phyloP scores from a whole-genome alignment of 2,797 vertebrate species.

The Lacerta viridis region DNA sequence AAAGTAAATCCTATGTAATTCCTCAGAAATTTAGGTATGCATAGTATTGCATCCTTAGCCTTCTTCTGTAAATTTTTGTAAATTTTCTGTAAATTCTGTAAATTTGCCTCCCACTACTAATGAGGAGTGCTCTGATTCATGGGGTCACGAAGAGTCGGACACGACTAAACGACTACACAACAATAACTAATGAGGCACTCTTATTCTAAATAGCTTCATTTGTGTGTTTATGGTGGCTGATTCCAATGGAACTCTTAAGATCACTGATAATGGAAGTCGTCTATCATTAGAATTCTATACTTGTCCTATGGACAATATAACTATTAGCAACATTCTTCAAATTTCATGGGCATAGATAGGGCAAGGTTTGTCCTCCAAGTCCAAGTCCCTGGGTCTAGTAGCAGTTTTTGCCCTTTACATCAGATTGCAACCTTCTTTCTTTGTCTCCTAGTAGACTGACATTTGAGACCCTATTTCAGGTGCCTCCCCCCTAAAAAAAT shows the following conservation, averaged over 20 bases:
- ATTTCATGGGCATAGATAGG: background rate
- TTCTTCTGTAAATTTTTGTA: background rate
- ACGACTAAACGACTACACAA: no score
- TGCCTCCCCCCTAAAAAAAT: background rate
- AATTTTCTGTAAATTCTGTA: no score
- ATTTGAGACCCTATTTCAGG: background rate
- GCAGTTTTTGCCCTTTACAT: background rate
- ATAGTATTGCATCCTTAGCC: background rate
- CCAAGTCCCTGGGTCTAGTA: no score
- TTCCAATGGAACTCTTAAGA: background rate
- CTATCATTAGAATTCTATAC: background rate
- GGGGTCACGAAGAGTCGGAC: no score
- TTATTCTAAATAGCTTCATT: background rate
- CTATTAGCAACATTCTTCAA: background rate
- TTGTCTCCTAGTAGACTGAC: background rate
- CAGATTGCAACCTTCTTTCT: background rate
- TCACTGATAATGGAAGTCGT: background rate
- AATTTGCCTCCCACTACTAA: background rate
- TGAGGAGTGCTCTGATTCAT: no score
- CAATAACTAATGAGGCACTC: background rate
- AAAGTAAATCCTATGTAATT: background rate
- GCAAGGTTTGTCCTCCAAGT: background rate
- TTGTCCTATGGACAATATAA: background rate
- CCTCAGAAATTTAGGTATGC: no score
- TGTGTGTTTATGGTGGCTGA: background rate